Evolutionary conservation across 2,888 invertebrate genomes (phyloP).

Genomic region (Syrphus vitripennis): DNA sequence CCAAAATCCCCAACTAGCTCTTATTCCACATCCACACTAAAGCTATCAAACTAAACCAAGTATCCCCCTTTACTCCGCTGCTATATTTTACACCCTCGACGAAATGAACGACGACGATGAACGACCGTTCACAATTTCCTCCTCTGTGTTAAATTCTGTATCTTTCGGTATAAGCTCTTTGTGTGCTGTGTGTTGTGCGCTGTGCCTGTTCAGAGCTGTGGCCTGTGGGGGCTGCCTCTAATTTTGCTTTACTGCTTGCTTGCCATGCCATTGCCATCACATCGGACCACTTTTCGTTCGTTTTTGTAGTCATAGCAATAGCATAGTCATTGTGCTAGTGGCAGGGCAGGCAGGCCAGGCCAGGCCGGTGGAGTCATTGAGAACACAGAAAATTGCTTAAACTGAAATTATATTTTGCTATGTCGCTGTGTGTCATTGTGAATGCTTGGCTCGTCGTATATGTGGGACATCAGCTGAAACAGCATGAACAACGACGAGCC

Average conservation of each 20-base stretch:
- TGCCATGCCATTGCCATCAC: conserved; percentile 44
- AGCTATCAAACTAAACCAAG: conserved; percentile 52
- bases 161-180: conserved; percentile 71
- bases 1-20: conserved; percentile 59
- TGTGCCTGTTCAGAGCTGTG: conserved; percentile 50
- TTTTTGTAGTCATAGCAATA: conserved; percentile 39
- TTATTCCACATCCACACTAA: conserved; percentile 57
- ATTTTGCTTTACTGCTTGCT: conserved; percentile 43
- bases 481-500: conserved; percentile 48
- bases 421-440: conserved; percentile 29
- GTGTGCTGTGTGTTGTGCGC: conserved; percentile 63
- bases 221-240: conserved; percentile 30
- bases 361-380: conserved; percentile 54
- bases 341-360: conserved; percentile 19
- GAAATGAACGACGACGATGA: too few relatives aligned
- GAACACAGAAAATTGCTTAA: conserved; percentile 70
- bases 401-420: conserved; percentile 66
- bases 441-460: conserved; percentile 37
- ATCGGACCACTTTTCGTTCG: conserved; percentile 47
- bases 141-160: conserved; percentile 68
- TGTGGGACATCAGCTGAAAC: conserved; percentile 70
- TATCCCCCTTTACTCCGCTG: conserved; percentile 43
- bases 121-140: conserved; percentile 55
- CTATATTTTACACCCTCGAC: conserved; percentile 41
- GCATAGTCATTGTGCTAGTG: conserved; percentile 50